Evolutionary conservation across 2,888 invertebrate species (phyloP), one percentile per base, ranked within the genome.

Genomic region (Campoplex capitator): DNA sequence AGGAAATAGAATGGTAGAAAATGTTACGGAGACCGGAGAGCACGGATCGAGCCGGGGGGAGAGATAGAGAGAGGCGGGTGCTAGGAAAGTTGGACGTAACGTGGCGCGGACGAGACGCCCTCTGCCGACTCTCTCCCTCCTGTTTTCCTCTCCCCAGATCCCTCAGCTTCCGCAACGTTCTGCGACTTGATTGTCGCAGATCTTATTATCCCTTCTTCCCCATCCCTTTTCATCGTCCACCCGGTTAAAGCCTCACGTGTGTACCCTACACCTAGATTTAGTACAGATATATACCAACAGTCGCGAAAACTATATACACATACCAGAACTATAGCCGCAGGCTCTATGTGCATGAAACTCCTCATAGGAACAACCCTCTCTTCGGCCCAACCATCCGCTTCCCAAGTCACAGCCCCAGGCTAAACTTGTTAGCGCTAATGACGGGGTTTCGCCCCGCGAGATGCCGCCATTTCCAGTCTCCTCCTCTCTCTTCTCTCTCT

Each of bases 371-470:
- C 35, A 54, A 35, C 54, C 56, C 73, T 45, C 54, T 54, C 58
- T 51, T 3, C 38, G 32, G 65, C 85, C 48, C 74, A 78, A 62
- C 68, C 68, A 62, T 13, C 54, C 58, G 68, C 58, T 79, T 54
- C 67, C 68, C 51, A 32, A 70, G 79, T 80, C 70, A 71, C 84
- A 88, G 87, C 92, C 91, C 89, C 89, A 90, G 93, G 92, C 91
- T 93, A 93, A 93, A 91, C 93, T 93, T 92, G 93, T 93, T 93
- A 93, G 91, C 91, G 90, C 93, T 93, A 93, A 93, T 93, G 93
- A 93, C 91, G 92, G 91, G 91, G 90, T 91, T 45, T 88, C 88
- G 90, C 90, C 48, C 76, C 90, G 91, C 89, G 91, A 91, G 89
- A 90, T 90, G 89, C 89, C 90, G 88, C 89, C 71, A 58, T 58